Evolutionary conservation across 1,140 invertebrate genomes (phyloP), one percentile per base, ranked within the genome.

Genomic region (Lepidostoma basale): DNA sequence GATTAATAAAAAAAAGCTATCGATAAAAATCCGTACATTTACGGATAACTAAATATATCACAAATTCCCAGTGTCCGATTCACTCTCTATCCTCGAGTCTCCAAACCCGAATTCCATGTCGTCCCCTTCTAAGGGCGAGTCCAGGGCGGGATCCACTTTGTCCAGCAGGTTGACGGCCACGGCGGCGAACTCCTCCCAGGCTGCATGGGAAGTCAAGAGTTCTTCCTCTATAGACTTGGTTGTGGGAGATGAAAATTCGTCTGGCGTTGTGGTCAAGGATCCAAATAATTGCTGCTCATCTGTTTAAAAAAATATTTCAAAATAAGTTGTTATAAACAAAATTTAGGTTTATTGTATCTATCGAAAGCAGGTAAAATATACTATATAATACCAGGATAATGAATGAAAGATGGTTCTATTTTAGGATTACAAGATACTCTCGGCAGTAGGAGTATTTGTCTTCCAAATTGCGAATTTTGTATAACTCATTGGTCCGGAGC

Each of bases 231-330:
- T n/a, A 8, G 40, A 47, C 10, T 33, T 30, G 9, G 42, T 33
- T 9, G 39, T 26, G 0, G 44, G 26, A 14, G 60, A 47, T n/a
- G 60, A 30, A 2, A 65, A 47, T 3, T 65, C 20, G 1, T 52
- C 30, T 3, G 14, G 22, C 2, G 26, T 30, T 5, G 12, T 62
- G 22, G 2, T 22, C 14, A 28, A 58, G 14, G 33, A 66, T 26
- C 70, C 70, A 40, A 73, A 73, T 12, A 73, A 33, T 26, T 70
- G 71, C 52, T 73, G 68, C 39, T 73, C 71, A 65, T 73, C 71
- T 73, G 40, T 12, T 45, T 63, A 42, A 39, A 25, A 26, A 45
- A 22, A 23, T 8, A 33, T 6, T 6, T 12, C 6, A 33, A 33
- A 33, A 12, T 6, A 33, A 33, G 12, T 6, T 6, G 6, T 47